Conservation (phyloP, 2,888 invertebrate genomes). For the Macrosoma leucophasiata region DNA sequence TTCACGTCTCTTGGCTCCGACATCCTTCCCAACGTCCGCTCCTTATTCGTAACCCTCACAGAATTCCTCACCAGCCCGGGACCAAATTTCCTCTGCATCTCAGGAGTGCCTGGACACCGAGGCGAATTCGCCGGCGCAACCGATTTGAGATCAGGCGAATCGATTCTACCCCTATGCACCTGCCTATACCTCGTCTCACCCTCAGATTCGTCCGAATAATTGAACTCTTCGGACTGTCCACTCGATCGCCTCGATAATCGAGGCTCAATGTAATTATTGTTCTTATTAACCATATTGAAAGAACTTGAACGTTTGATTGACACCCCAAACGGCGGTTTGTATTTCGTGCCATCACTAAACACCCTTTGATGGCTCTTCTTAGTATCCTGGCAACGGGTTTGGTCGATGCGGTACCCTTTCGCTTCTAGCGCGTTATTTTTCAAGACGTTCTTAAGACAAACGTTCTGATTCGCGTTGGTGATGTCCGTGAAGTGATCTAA, state of each 20-base stretch:
- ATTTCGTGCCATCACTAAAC: conserved; percentile 43
- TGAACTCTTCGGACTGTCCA: conserved; percentile 55
- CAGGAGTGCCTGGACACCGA: conserved; percentile 78
- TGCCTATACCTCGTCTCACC: conserved; percentile 76
- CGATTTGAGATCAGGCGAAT: conserved; percentile 67
- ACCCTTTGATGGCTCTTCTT: conserved; percentile 47
- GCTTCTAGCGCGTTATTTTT: conserved; percentile 62
- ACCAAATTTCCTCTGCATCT: conserved; percentile 76
- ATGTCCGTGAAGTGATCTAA: conserved; percentile 53
- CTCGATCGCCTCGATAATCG: conserved; percentile 49
- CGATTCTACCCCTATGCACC: conserved; percentile 80
- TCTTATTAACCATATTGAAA: conserved; percentile 72
- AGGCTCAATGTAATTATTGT: conserved; percentile 56
- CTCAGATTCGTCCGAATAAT: conserved; percentile 64
- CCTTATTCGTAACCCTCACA: conserved; percentile 54
- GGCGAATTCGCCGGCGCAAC: conserved; percentile 64
- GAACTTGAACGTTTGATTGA: conserved; percentile 81
- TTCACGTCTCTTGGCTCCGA: conserved; percentile 69
- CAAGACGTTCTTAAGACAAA: conserved; percentile 58
- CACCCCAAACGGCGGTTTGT: conserved; percentile 44
- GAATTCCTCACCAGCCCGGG: conserved; percentile 65
- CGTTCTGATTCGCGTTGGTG: conserved; percentile 48
- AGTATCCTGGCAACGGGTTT: conserved; percentile 55
- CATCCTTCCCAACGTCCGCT: conserved; percentile 74
- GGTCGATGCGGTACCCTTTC: conserved; percentile 55